Evolutionary conservation across 1,140 invertebrate genomes (phyloP).

Genomic region (silkworm (Bombyx mori)): ASM3026992v2 NC_085125.1:8793001-8793500

Average conservation of each 20-base stretch:
- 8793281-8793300: constrained; percentile 24
- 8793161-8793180: not conserved
- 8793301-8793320: too few species aligned
- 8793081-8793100: not conserved
- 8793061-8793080: constrained; percentile 25
- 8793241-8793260: constrained; percentile 52
- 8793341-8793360: constrained; percentile 35
- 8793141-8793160: not conserved
- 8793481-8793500: too few species aligned
- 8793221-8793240: constrained; percentile 47
- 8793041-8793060: constrained; percentile 27
- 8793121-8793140: too few species aligned
- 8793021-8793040: constrained; percentile 42
- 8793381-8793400: too few species aligned
- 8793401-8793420: too few species aligned
- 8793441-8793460: too few species aligned
- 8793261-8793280: constrained; percentile 37
- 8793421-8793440: too few species aligned
- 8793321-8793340: constrained; percentile 22
- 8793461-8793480: too few species aligned
- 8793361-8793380: too few species aligned
- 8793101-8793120: too few species aligned
- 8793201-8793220: constrained; percentile 14
- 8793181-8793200: too few species aligned
- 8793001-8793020: constrained; percentile 48